phyloP scores from a whole-genome alignment of 2,797 vertebrate genomes.

The Jordanella pulchra region DNA sequence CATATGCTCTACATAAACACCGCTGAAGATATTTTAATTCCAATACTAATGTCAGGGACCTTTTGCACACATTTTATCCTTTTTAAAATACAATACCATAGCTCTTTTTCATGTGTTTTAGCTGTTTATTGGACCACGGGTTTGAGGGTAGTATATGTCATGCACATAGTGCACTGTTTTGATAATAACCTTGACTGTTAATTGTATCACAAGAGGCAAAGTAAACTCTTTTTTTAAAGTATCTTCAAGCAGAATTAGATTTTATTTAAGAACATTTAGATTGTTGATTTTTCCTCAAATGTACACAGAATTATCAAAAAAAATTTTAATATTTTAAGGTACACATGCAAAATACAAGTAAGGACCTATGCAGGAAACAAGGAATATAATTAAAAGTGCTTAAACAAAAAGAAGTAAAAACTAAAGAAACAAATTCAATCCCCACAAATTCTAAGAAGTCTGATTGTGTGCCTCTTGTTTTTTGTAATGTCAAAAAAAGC shows the following conservation, averaged over 20 bases:
- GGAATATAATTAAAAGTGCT: neutral
- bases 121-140: no score
- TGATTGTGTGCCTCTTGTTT: neutral
- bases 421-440: neutral
- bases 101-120: no score
- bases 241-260: no score
- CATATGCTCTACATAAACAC: no score
- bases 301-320: neutral
- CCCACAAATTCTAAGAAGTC: neutral
- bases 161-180: no score
- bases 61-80: no score
- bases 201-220: neutral
- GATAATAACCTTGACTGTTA: neutral
- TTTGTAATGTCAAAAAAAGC: neutral
- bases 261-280: no score
- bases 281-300: neutral
- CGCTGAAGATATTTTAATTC: no score
- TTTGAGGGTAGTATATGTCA: no score
- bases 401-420: neutral
- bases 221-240: neutral
- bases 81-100: no score
- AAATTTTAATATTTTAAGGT: neutral
- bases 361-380: neutral
- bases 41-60: no score
- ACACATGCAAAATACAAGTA: neutral